phyloP scores from a whole-genome alignment of 2,888 invertebrate genomes.

The Callinectes sapidus region DNA sequence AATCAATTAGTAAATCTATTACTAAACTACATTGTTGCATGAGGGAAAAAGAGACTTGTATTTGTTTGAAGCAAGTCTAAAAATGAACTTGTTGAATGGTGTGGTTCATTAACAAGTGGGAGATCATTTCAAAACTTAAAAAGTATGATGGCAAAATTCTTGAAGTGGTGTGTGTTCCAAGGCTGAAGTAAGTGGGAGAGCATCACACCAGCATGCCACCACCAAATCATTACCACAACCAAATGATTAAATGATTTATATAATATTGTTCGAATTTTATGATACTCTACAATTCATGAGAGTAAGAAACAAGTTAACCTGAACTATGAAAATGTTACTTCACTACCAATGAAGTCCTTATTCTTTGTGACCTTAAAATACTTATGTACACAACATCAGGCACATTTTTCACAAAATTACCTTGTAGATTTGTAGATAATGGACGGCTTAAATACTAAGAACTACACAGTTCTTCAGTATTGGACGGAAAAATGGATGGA shows the following conservation, averaged over 20 bases:
- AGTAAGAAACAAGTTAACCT: neutral
- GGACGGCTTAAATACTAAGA: neutral
- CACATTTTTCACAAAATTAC: neutral
- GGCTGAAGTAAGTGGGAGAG: neutral
- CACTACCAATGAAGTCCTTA: neutral
- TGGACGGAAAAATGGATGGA: conserved; percentile 20
- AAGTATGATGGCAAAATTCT: neutral
- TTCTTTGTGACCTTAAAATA: conserved; percentile 3
- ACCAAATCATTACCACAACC: neutral
- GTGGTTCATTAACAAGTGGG: neutral
- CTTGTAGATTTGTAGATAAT: neutral
- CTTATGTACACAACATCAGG: conserved; percentile 24
- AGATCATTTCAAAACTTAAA: neutral
- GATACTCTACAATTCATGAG: neutral
- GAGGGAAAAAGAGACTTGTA: too few species aligned
- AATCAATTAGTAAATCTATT: too few species aligned
- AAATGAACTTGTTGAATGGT: too few species aligned
- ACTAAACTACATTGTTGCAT: too few species aligned
- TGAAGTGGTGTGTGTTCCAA: neutral
- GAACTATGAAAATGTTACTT: neutral
- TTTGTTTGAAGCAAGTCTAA: too few species aligned
- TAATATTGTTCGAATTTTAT: neutral
- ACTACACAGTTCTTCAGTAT: neutral
- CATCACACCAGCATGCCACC: neutral
- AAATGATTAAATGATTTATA: neutral